Percentiles rank a stretch among this genome's conserved stretches.
Conservation (phyloP, 2,113 vertebrate genomes). For the Tragulus kanchil region DNA sequence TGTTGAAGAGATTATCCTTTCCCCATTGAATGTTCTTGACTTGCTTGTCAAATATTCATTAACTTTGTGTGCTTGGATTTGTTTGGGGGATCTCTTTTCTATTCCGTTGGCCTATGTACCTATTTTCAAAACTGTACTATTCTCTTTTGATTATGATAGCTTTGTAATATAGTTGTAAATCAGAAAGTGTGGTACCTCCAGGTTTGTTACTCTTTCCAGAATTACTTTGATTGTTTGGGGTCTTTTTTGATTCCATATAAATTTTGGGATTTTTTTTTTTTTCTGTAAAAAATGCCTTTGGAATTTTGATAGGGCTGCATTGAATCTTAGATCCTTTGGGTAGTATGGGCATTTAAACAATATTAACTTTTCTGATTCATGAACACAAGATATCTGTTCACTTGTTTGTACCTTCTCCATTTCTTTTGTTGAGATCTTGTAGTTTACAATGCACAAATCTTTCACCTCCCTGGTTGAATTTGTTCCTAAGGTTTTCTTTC, state of each 20-base stretch:
- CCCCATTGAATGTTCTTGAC: not conserved
- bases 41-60: not conserved
- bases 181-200: not conserved
- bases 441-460: not conserved
- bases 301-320: not conserved
- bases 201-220: not conserved
- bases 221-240: not conserved
- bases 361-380: not conserved
- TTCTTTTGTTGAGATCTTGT: not conserved
- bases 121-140: not conserved
- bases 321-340: not conserved
- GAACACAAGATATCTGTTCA: not conserved
- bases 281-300: not conserved
- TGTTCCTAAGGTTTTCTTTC: not conserved
- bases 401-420: not conserved
- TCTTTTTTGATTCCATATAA: not conserved
- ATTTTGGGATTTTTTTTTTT: not conserved
- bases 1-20: not conserved
- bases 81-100: not conserved
- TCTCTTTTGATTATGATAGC: not conserved
- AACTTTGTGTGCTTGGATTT: not conserved
- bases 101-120: not conserved
- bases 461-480: not conserved
- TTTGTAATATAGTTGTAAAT: not conserved
- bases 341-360: not conserved